phyloP scores from a whole-genome alignment of 1,140 invertebrate species.

The Papilio aristodemus region DNA sequence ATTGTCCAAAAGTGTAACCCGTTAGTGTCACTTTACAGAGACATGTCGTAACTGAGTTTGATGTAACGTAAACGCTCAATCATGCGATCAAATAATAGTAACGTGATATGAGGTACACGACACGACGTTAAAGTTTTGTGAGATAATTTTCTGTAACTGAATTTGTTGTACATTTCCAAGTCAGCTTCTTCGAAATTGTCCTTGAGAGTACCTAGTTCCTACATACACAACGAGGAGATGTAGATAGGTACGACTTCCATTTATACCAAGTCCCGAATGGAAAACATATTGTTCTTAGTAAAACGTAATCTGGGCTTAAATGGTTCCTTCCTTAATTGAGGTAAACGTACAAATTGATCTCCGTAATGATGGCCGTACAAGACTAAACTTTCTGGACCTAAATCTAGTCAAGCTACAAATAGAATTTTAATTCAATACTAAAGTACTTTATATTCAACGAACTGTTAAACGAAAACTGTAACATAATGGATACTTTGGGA shows the following conservation, averaged over 20 bases:
- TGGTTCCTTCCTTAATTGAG: neutral
- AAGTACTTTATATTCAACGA: neutral
- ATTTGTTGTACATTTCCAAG: no score
- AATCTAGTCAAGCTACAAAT: neutral
- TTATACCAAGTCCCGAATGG: no score
- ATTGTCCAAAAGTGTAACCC: neutral
- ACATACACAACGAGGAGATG: no score
- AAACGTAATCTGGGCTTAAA: no score
- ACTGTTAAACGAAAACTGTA: neutral
- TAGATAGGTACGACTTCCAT: no score
- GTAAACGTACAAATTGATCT: neutral
- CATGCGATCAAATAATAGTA: neutral
- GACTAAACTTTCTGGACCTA: neutral
- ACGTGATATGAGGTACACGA: neutral
- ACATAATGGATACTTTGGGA: neutral
- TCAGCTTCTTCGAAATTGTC: no score
- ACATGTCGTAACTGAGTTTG: neutral
- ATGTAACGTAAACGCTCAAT: neutral
- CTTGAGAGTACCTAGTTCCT: no score
- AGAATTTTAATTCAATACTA: neutral
- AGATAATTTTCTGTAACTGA: no score
- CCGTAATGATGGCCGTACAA: neutral
- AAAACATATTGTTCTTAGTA: no score
- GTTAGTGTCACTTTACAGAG: constrained; percentile 4
- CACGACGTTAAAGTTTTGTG: neutral